Evolutionary conservation across 23 tunicate genomes (phyloP), one percentile per base, ranked within the genome.

Genomic region (Ascidia mentula): DNA sequence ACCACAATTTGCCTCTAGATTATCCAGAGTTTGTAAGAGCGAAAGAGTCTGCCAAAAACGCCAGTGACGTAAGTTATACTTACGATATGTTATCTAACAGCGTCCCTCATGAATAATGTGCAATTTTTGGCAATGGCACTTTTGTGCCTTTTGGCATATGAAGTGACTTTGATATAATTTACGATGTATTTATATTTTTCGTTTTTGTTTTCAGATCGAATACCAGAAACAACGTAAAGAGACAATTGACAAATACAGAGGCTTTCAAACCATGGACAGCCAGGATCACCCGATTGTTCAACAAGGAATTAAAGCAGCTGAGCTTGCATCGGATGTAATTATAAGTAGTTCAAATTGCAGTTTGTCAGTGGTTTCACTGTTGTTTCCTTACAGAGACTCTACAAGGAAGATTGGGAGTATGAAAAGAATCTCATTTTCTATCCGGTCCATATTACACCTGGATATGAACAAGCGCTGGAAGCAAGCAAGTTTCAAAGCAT

Each of bases 221-320:
- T 93, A 93, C 59, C 89, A 84, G 36, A 93, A 93, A 71, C 98
- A 93, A 59, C 40, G 72, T 0, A 72, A 87, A 36, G 86, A 89
- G 69, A 88, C 73, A 0, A 89, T 86, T 42, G 85, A 83, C 34
- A 85, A 78, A 32, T 95, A 85, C 74, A 69, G 89, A 38, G 99
- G 99, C 46, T 96, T 88, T 76, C 96, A 91, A 85, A 89, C 97
- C 31, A 96, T 96, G 99, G 99, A 96, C 69, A 88, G 91, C 70
- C 76, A 76, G 59, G 87, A 76, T 37, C 99, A 96, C 78, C 99
- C 99, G 20, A 81, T 91, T 76, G 99, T 96, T 59, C 90, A 80
- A 61, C 97, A 89, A 75, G 99, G 97, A 69, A 91, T 87, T 36
- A 87, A 87, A 37, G 99, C 92, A 45, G 94, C 94, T 59, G 90